Base-by-base conservation (phyloP, 2,113 vertebrate genomes). In the Rhombomys opimus region DNA sequence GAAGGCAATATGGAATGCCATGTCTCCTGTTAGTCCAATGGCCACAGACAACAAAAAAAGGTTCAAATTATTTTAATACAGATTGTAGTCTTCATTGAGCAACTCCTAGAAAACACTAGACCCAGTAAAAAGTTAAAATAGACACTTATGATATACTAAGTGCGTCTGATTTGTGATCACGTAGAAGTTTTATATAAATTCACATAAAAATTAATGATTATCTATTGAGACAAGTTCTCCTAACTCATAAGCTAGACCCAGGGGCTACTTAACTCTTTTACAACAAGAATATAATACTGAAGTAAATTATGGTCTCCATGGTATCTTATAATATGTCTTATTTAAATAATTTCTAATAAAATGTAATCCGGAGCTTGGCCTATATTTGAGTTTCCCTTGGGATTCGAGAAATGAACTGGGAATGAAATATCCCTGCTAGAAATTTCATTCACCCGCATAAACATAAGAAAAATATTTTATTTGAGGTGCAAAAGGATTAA, bases 341-440 rank as follows among this genome's bases (percentile, higher is more conserved):
- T 95, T 97, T 95, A 96, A 96, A 95, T 96, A 94, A 96, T 95
- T 96, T 95, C 93, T 61, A 90, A 93, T 67, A n/a, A 96, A 90
- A 94, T 0, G 17, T 84, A 93, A 92, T 89, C 85, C 96, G 52
- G 52, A 73, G 54, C 87, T 92, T 93, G 41, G 41, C 59, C 93
- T 78, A 50, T 22, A 93, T 89, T 80, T 88, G 27, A 90, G 35
- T 59, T 85, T 57, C 89, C 84, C 54, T 25, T 93, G 80, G 76
- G 80, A 81, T 22, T 80, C 70, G 54, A 95, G 61, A 50, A 94
- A 89, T 95, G 90, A 92, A 95, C 85, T 94, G 80, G 80, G 68
- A 91, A 97, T 86, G 85, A 95, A 94, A 72, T 95, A 93, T 63
- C 67, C 80, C 76, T 68, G 68, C 54, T 86, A 86, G 76, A 96